These are phyloP conservation scores for Erpobdella octoculata DNA, from an alignment of 2,888 invertebrate genomes.

Conservation along the genomic window DNA sequence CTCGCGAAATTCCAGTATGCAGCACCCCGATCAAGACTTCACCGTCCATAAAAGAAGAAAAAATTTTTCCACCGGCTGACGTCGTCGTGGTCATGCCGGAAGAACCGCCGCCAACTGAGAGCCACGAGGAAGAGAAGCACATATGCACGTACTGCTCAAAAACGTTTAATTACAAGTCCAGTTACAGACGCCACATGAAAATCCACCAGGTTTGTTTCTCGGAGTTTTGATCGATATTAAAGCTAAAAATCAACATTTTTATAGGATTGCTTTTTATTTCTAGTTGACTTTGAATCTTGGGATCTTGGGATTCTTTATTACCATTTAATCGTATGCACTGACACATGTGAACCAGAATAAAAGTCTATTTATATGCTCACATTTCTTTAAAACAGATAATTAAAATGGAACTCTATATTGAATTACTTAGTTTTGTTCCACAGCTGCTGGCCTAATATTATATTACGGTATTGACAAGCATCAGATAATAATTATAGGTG, in stretches of 20 bases:
- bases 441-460: too few relatives aligned
- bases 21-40: neutral
- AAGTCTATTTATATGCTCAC: neutral
- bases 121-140: neutral
- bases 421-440: too few relatives aligned
- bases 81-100: constrained; percentile 1
- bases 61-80: neutral
- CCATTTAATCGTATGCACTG: neutral
- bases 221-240: too few relatives aligned
- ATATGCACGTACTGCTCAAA: constrained; percentile 30
- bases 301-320: too few relatives aligned
- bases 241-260: too few relatives aligned
- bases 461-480: too few relatives aligned
- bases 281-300: too few relatives aligned
- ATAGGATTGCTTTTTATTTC: too few relatives aligned
- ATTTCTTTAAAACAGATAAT: too few relatives aligned
- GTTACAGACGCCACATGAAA: constrained; percentile 38
- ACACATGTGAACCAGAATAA: neutral
- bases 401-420: too few relatives aligned
- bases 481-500: too few relatives aligned
- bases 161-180: constrained; percentile 37
- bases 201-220: constrained; percentile 37
- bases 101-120: neutral
- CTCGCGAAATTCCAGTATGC: neutral
- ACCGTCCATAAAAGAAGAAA: neutral